Conservation (phyloP, 2,888 invertebrate genomes). For the Mythimna ferrago region DNA sequence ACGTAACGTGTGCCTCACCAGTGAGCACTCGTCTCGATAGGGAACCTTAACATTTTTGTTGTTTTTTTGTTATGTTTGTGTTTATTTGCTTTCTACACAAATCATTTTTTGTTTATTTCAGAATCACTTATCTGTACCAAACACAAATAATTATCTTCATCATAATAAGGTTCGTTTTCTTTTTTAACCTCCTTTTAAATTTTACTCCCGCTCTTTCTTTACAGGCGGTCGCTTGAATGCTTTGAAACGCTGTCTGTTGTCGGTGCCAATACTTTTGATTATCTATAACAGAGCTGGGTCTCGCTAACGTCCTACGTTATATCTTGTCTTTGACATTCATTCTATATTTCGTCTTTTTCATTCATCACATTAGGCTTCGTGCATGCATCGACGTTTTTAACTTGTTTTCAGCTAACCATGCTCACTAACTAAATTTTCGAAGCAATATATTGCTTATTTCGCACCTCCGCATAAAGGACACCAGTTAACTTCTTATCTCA, state of each 20-base stretch:
- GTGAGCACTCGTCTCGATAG: conserved; percentile 61
- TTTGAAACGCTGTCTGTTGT: conserved; percentile 73
- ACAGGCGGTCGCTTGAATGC: conserved; percentile 81
- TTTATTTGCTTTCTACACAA: conserved; percentile 91
- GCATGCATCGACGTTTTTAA: conserved; percentile 67
- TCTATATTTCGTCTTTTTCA: conserved; percentile 49
- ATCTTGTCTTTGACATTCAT: conserved; percentile 51
- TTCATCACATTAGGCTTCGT: conserved; percentile 67
- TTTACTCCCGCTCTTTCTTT: conserved; percentile 77
- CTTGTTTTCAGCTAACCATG: conserved; percentile 54
- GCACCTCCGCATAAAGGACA: conserved; percentile 52
- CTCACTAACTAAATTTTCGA: conserved; percentile 52
- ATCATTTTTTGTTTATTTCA: conserved; percentile 93
- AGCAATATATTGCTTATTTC: conserved; percentile 61
- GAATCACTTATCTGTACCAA: conserved; percentile 97
- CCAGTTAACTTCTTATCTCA: conserved; percentile 28
- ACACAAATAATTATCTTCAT: conserved; percentile 96
- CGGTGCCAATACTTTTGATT: conserved; percentile 61
- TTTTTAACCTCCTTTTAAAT: conserved; percentile 85
- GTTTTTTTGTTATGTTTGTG: conserved; percentile 86
- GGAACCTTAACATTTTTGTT: conserved; percentile 78
- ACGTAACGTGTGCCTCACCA: conserved; percentile 59
- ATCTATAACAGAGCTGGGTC: conserved; percentile 55
- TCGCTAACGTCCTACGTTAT: conserved; percentile 56
- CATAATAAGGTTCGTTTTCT: conserved; percentile 94